phyloP scores from a whole-genome alignment of 2,797 vertebrate genomes.

The Syngnathus rostellatus region DNA sequence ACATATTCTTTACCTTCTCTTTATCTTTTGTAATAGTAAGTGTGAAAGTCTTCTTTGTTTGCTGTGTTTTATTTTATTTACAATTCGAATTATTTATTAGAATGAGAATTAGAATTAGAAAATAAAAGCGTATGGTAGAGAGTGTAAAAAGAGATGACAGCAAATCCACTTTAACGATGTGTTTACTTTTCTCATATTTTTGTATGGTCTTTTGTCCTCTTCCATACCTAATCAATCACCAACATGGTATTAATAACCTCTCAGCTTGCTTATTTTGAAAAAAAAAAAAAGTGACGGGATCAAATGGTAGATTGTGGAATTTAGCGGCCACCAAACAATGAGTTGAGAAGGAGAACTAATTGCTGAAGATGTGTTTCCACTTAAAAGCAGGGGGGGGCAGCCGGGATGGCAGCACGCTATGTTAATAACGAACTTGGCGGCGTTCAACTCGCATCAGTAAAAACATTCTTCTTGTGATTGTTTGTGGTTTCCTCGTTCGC shows the following conservation, averaged over 20 bases:
- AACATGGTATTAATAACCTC: neutral
- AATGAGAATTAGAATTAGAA: too few relatives aligned
- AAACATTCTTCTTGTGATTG: neutral
- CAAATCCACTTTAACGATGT: neutral
- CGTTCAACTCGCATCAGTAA: neutral
- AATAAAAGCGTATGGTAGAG: too few relatives aligned
- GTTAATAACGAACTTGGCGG: neutral
- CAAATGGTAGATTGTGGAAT: neutral
- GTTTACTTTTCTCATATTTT: neutral
- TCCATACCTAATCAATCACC: neutral
- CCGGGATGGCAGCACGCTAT: neutral
- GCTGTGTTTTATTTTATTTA: too few relatives aligned
- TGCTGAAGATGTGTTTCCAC: neutral
- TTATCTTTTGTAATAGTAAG: too few relatives aligned
- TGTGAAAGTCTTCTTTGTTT: too few relatives aligned
- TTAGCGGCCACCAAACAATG: neutral
- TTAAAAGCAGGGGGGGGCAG: neutral
- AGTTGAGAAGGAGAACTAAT: neutral
- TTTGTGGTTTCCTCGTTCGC: constrained; percentile 12
- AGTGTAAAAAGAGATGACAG: neutral
- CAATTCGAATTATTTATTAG: too few relatives aligned
- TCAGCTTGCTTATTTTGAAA: too few relatives aligned
- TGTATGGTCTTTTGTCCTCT: neutral
- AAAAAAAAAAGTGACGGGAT: too few relatives aligned
- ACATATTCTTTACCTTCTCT: too few relatives aligned